Conservation (phyloP, 2,888 invertebrate species). For the Eilema caniola region DNA sequence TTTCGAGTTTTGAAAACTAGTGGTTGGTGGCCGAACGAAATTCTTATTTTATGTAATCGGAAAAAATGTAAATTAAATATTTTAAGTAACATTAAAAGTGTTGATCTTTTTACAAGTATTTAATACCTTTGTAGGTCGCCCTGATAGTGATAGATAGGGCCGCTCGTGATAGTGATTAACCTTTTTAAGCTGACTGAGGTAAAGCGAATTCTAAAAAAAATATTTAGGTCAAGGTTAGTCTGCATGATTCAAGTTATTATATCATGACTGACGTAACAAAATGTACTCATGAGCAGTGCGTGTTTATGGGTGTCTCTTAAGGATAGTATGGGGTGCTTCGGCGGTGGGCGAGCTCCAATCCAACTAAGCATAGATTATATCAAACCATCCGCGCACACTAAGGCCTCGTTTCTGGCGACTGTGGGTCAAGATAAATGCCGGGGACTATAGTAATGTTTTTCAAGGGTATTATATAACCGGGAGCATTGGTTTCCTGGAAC, state of each 20-base stretch:
- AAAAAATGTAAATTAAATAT: slow-evolving; percentile 8
- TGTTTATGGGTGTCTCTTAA: no score
- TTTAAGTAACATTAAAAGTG: slow-evolving; percentile 10
- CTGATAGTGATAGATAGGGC: no score
- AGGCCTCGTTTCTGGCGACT: no score
- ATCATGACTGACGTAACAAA: no score
- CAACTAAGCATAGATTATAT: no score
- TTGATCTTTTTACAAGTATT: slow-evolving; percentile 3
- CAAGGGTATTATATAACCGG: not conserved
- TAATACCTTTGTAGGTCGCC: not conserved
- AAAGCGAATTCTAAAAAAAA: not conserved
- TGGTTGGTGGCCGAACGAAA: slow-evolving; percentile 37
- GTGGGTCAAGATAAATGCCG: no score
- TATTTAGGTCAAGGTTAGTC: not conserved
- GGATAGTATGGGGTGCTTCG: no score
- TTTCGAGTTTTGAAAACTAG: slow-evolving; percentile 52
- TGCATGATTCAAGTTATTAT: not conserved
- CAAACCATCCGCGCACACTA: no score
- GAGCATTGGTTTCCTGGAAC: not conserved
- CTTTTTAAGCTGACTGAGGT: not conserved
- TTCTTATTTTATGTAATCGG: slow-evolving; percentile 13
- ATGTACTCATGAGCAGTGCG: no score
- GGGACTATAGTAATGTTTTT: not conserved
- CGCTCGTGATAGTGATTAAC: slow-evolving; percentile 1
- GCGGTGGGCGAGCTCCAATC: no score